Evolutionary conservation across 2,113 vertebrate genomes (phyloP), one percentile per base, ranked within the genome.

Genomic region (Onychorhynchus coronatus): DNA sequence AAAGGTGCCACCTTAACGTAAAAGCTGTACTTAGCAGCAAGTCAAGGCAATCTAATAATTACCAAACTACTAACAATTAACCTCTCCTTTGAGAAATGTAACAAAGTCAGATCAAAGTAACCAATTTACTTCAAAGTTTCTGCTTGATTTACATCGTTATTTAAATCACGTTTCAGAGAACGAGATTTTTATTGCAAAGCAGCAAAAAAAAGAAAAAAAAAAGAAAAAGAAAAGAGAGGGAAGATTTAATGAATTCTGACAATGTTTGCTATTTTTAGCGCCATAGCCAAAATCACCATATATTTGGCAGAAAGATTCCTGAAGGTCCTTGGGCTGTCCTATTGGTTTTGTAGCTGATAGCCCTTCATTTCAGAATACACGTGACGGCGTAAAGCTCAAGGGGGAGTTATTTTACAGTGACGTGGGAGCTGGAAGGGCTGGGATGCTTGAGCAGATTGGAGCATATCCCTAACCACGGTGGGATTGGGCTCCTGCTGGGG

Each of bases 31-130:
- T 92, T 94, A 75, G 81, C 72, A 81, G 80, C 80, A 76, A 96
- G 93, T 91, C 84, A 91, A 88, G 93, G 71, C 87, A 94, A 94
- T 93, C 74, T 95, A 89, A 56, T 75, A 93, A 96, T 95, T 96
- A 91, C 84, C 58, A 70, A 94, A 93, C 84, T 95, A 68, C 73
- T 88, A 93, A 92, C 85, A 95, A 96, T 95, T 92, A 97, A 95
- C 94, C 70, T 91, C 80, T 85, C 89, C 93, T 95, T 95, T 91
- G 95, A 95, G 96, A 95, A 84, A 92, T 78, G 86, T 78, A 95
- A 95, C 89, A 79, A 92, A 89, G 80, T 78, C 63, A 89, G 94
- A 96, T 95, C 91, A 97, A 95, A 96, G 95, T 82, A 62, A 86
- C 80, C 52, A 31, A 95, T 92, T 91, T 68, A 95, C 94, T 95